Conservation (phyloP, 2,113 vertebrate species). For the Porphyrio hochstetteri region DNA sequence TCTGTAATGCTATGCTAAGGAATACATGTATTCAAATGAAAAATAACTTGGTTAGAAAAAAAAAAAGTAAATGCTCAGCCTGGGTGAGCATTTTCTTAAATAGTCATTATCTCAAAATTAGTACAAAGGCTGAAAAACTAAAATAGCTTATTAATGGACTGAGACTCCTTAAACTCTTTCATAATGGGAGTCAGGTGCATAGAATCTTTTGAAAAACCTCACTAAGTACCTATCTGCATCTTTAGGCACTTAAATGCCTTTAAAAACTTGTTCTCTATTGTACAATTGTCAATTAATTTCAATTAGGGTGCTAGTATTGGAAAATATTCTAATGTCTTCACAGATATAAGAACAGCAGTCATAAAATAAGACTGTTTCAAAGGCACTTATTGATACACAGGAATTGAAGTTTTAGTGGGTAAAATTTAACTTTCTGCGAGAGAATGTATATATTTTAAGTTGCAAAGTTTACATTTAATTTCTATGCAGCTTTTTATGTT, state of each 20-base stretch:
- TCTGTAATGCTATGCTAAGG: background rate
- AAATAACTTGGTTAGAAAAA: background rate
- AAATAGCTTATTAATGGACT: constrained; percentile 60
- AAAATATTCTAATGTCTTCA: background rate
- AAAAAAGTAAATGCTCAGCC: background rate
- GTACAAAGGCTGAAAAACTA: background rate
- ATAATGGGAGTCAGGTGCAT: constrained; percentile 15
- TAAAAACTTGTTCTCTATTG: background rate
- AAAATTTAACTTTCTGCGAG: background rate
- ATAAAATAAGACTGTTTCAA: background rate
- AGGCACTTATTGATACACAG: fast-evolving
- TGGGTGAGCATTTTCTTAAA: constrained; percentile 1
- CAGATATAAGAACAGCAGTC: background rate
- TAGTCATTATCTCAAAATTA: constrained; percentile 34
- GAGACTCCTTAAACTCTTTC: constrained; percentile 22
- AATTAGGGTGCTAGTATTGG: background rate
- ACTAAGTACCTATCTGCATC: constrained; percentile 27
- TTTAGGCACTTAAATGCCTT: constrained; percentile 45
- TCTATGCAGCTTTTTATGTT: background rate
- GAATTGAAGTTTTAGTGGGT: background rate
- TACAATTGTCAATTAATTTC: constrained; percentile 22
- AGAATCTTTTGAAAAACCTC: constrained; percentile 30
- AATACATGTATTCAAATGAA: background rate
- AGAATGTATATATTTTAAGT: background rate
- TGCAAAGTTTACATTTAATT: background rate